Evolutionary conservation across 2,888 invertebrate species (phyloP).

Genomic region (Brachyptera putata): DNA sequence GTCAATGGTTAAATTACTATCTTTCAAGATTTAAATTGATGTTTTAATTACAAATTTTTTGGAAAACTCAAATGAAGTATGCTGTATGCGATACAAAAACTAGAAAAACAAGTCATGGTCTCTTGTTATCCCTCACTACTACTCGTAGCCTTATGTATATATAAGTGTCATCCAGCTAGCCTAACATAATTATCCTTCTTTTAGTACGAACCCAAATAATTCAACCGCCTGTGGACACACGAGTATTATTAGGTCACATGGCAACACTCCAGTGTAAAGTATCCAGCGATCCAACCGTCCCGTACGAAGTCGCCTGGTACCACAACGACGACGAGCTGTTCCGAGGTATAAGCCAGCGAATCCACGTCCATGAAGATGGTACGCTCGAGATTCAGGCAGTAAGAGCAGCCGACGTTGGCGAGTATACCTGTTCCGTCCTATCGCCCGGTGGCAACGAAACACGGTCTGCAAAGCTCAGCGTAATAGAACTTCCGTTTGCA

Average conservation of each 20-base stretch:
- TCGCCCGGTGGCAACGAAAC: constrained; percentile 93
- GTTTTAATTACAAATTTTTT: too few relatives aligned
- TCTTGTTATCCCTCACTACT: too few relatives aligned
- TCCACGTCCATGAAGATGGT: constrained; percentile 74
- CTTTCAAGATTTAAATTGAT: too few relatives aligned
- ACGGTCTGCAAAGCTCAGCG: constrained; percentile 73
- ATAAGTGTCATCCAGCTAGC: too few relatives aligned
- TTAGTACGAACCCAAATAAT: constrained; percentile 89
- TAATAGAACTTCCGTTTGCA: constrained; percentile 93
- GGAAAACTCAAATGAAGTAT: too few relatives aligned
- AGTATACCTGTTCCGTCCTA: constrained; percentile 85
- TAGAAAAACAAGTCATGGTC: too few relatives aligned
- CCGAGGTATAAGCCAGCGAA: constrained; percentile 62
- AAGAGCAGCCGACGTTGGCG: constrained; percentile 87
- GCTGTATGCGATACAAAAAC: too few relatives aligned
- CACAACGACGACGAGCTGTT: constrained; percentile 72
- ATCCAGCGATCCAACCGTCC: constrained; percentile 83
- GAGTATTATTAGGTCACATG: constrained; percentile 86
- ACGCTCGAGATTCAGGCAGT: constrained; percentile 84
- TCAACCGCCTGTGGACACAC: constrained; percentile 87
- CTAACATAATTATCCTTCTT: constrained; percentile 33
- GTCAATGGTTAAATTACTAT: too few relatives aligned
- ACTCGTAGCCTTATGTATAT: too few relatives aligned
- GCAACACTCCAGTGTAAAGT: constrained; percentile 93
- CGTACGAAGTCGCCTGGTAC: constrained; percentile 83